Evolutionary conservation across 2,888 invertebrate species (phyloP).

Genomic region (Erebia palarica): DNA sequence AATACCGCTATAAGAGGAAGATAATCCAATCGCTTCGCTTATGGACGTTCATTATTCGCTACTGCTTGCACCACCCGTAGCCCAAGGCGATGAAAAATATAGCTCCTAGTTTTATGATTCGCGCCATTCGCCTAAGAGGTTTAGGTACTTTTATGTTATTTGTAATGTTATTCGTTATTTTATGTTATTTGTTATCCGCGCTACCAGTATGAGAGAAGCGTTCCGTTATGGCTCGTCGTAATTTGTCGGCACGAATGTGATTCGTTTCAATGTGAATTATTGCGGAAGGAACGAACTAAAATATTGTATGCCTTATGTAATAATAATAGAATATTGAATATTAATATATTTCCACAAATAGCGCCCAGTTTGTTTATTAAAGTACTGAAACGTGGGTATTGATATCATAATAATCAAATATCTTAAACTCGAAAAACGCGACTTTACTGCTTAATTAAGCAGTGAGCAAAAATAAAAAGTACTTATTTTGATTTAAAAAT

Average conservation of each 20-base stretch:
- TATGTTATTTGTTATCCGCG: constrained; percentile 14
- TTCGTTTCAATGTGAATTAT: constrained; percentile 17
- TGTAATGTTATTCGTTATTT: constrained; percentile 39
- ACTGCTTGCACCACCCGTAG: constrained; percentile 33
- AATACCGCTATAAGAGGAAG: background rate
- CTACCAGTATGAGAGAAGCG: constrained; percentile 16
- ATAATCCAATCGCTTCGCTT: background rate
- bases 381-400: background rate
- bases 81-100: constrained; percentile 53
- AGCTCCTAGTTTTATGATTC: constrained; percentile 55
- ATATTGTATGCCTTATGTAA: too few species aligned
- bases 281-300: background rate
- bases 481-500: too few species aligned
- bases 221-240: constrained; percentile 18
- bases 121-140: constrained; percentile 50
- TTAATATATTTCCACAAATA: too few species aligned
- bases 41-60: constrained; percentile 52
- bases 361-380: too few species aligned
- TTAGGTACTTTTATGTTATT: constrained; percentile 27
- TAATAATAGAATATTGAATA: too few species aligned
- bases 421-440: too few species aligned
- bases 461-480: too few species aligned
- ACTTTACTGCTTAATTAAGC: too few species aligned
- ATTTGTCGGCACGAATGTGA: constrained; percentile 6
- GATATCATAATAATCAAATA: background rate